phyloP scores from a whole-genome alignment of 1,140 invertebrate genomes.

The Pseudomyrmex dendroicus region DNA sequence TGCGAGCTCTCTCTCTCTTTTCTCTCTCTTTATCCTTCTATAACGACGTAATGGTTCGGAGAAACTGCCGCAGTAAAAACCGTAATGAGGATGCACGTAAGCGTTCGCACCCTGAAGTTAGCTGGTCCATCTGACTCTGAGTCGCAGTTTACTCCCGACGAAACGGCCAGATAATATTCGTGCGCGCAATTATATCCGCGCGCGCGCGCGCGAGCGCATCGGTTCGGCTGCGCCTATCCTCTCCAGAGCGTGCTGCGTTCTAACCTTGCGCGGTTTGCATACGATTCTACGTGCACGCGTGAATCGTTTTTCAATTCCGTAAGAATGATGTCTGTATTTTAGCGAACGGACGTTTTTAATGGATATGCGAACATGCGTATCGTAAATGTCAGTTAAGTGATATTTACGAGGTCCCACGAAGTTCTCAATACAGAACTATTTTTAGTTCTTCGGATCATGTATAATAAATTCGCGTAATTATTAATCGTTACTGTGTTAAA shows the following conservation, averaged over 20 bases:
- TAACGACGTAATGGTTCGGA: constrained; percentile 63
- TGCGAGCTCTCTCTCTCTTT: constrained; percentile 5
- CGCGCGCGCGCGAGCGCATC: neutral
- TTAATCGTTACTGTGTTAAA: constrained; percentile 1
- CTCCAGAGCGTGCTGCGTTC: neutral
- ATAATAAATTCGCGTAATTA: neutral
- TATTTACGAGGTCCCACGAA: neutral
- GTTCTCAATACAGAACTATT: too few relatives aligned
- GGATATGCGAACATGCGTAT: neutral
- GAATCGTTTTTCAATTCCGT: constrained; percentile 25
- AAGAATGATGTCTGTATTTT: constrained; percentile 37
- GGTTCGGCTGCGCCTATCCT: constrained; percentile 10
- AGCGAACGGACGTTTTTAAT: neutral
- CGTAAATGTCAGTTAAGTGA: neutral
- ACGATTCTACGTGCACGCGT: neutral
- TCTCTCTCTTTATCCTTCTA: neutral
- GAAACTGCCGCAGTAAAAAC: constrained; percentile 71
- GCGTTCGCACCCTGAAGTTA: constrained; percentile 65
- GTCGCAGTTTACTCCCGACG: constrained; percentile 43
- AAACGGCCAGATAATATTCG: constrained; percentile 59
- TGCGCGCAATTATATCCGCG: constrained; percentile 56
- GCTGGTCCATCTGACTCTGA: constrained; percentile 24
- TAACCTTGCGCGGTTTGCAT: neutral
- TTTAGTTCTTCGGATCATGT: too few relatives aligned
- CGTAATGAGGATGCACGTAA: constrained; percentile 69